Conservation (phyloP, 2,113 vertebrate species). For the Okapia johnstoni region DNA sequence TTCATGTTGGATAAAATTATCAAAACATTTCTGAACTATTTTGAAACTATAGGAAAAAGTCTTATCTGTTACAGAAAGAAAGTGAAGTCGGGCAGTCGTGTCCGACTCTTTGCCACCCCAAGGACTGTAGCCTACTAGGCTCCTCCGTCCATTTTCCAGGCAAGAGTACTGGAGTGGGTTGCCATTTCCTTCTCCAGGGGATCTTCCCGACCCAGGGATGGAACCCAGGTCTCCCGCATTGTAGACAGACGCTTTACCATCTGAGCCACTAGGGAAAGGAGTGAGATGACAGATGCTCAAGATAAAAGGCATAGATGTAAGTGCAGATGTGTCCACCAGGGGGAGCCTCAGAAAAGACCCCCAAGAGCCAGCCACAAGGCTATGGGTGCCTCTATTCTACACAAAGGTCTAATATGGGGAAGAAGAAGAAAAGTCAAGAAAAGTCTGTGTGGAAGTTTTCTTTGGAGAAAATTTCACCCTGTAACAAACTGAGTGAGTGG, state of each 20-base stretch:
- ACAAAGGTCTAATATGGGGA: neutral
- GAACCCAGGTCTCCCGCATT: fast-evolving
- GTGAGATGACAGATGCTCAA: neutral
- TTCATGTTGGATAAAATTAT: neutral
- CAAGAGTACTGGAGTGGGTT: too few relatives aligned
- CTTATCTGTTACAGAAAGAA: neutral
- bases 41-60: neutral
- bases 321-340: too few relatives aligned
- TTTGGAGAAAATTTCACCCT: neutral
- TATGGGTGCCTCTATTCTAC: fast-evolving
- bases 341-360: neutral
- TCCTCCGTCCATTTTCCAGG: too few relatives aligned
- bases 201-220: too few relatives aligned
- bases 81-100: too few relatives aligned
- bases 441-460: neutral
- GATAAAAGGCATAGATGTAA: neutral
- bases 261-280: too few relatives aligned
- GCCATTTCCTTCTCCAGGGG: too few relatives aligned
- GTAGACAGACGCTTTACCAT: too few relatives aligned
- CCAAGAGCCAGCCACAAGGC: neutral
- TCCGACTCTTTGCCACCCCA: too few relatives aligned
- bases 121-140: too few relatives aligned
- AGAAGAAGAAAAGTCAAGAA: neutral
- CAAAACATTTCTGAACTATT: neutral
- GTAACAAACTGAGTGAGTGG: neutral